phyloP scores from a whole-genome alignment of 2,113 vertebrate genomes.

The Heterochromis multidens region DNA sequence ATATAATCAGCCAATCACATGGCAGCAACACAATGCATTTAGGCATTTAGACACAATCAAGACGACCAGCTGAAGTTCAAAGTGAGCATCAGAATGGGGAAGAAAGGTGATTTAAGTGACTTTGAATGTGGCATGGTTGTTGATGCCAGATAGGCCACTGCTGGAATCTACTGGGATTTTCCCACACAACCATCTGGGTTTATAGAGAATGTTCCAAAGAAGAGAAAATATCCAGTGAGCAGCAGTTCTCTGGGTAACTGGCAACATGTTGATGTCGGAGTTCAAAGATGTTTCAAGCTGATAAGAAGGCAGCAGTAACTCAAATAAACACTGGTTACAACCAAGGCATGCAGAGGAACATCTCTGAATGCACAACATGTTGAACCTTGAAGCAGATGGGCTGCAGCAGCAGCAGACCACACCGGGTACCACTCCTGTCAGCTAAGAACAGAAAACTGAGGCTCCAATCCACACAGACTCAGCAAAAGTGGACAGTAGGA shows the following conservation, averaged over 20 bases:
- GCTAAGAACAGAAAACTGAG: background rate
- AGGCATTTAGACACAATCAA: background rate
- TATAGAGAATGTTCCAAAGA: too few relatives aligned
- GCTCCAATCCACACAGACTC: background rate
- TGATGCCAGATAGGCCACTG: too few relatives aligned
- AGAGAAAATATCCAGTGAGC: background rate
- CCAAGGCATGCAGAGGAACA: background rate
- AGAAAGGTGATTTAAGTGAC: background rate
- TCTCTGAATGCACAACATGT: background rate
- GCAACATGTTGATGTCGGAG: rapidly evolving
- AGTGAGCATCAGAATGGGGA: rapidly evolving
- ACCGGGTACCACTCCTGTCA: background rate
- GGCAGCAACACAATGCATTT: rapidly evolving
- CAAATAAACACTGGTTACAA: rapidly evolving
- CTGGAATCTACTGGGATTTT: too few relatives aligned
- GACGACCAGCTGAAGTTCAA: background rate
- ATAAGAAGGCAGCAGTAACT: rapidly evolving
- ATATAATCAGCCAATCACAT: background rate
- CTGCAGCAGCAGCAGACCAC: background rate
- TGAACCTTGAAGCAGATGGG: rapidly evolving
- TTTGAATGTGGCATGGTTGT: too few relatives aligned
- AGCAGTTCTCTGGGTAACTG: background rate
- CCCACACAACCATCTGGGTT: too few relatives aligned
- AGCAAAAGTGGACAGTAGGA: background rate
- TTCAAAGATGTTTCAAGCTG: background rate